Conservation (phyloP, 1,140 invertebrate genomes). For the Archegozetes longisetosus region DNA sequence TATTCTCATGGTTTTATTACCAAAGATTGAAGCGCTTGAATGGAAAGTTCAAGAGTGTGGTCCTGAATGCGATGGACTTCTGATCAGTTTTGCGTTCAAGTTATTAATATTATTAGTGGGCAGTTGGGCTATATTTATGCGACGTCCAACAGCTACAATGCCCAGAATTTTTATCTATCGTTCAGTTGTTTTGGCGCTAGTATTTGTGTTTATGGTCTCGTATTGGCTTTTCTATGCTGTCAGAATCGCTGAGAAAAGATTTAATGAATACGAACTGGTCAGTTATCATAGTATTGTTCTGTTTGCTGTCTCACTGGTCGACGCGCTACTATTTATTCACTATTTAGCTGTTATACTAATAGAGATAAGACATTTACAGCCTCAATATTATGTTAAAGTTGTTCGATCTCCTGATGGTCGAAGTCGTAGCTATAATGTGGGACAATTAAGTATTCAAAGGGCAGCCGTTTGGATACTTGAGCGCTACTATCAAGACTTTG, state of each 20-base stretch:
- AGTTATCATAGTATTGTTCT: conserved; percentile 45
- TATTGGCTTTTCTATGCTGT: conserved; percentile 97
- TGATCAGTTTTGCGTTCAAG: conserved; percentile 81
- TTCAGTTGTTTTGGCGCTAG: conserved; percentile 64
- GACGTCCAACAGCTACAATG: conserved; percentile 62
- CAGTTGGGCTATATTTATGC: conserved; percentile 59
- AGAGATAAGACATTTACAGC: conserved; percentile 75
- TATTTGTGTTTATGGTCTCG: conserved; percentile 81
- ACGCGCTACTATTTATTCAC: conserved; percentile 86
- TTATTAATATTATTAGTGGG: conserved; percentile 74
- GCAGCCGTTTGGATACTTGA: conserved; percentile 85
- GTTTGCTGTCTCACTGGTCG: conserved; percentile 74
- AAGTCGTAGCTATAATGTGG: conserved; percentile 52
- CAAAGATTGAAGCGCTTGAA: conserved; percentile 49
- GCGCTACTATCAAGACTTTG: conserved; percentile 89
- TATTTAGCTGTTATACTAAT: conserved; percentile 81
- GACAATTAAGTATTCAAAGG: conserved; percentile 81
- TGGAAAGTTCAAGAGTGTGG: conserved; percentile 40
- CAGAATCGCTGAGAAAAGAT: conserved; percentile 43
- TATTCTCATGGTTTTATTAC: conserved; percentile 80
- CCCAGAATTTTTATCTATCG: conserved; percentile 83
- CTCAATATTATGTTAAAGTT: conserved; percentile 73
- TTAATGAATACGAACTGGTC: conserved; percentile 20
- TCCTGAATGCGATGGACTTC: conserved; percentile 70
- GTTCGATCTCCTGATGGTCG: conserved; percentile 86